phyloP scores from a whole-genome alignment of 2,113 vertebrate species.

The Pelecanoides urinatrix region DNA sequence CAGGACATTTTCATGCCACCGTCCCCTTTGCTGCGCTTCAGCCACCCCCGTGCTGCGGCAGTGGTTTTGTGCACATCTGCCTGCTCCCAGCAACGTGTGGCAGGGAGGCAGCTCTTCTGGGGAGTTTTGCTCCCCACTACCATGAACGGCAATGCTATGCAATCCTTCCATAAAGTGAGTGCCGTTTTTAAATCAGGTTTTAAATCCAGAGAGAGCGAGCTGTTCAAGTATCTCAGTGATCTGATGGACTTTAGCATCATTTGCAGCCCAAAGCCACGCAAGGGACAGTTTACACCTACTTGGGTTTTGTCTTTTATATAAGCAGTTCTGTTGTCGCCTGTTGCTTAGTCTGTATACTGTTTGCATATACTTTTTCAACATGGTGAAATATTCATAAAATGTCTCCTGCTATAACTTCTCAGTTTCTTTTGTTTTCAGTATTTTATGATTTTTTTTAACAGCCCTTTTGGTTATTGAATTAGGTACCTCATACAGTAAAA shows the following conservation, averaged over 20 bases:
- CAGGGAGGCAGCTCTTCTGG: neutral
- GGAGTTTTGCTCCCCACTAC: neutral
- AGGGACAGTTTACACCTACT: neutral
- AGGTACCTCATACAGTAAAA: neutral
- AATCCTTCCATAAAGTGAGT: neutral
- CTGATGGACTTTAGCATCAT: neutral
- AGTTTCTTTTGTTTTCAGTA: neutral
- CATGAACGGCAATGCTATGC: neutral
- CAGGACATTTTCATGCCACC: neutral
- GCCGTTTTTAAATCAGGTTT: neutral
- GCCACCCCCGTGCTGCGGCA: accelerated
- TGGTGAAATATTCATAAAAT: neutral
- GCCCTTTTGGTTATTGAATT: neutral
- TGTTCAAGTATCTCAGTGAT: neutral
- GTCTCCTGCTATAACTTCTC: neutral
- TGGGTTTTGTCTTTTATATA: neutral
- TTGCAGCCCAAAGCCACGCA: neutral
- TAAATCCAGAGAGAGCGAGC: neutral
- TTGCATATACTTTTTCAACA: neutral
- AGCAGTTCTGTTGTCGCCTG: neutral
- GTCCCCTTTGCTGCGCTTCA: accelerated
- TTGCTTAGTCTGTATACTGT: neutral
- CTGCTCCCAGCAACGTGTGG: neutral
- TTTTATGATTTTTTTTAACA: neutral
- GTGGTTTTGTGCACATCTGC: neutral